Percentiles rank a stretch among this genome's conserved stretches.
Conservation (phyloP, 2,797 vertebrate species). For the Leucoraja ocellata region DNA sequence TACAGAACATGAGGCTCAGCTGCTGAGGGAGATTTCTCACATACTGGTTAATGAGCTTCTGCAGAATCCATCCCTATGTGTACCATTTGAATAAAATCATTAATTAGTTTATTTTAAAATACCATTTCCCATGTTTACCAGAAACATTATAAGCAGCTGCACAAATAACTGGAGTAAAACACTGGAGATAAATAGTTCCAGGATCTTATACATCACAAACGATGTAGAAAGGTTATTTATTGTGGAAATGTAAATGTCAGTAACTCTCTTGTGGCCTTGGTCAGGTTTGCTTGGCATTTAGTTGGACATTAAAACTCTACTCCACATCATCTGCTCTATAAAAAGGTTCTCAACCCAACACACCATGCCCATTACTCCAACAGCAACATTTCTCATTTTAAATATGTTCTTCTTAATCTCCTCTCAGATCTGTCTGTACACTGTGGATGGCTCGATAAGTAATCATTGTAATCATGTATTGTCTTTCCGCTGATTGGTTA, state of each 20-base stretch:
- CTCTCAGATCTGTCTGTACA: too few relatives aligned
- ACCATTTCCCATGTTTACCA: not conserved
- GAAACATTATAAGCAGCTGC: not conserved
- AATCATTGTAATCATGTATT: too few relatives aligned
- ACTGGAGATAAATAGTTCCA: constrained; percentile 7
- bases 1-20: not conserved
- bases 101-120: not conserved
- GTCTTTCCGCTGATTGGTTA: too few relatives aligned
- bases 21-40: not conserved
- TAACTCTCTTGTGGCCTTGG: not conserved
- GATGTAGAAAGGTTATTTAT: not conserved
- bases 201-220: not conserved
- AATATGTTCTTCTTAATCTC: too few relatives aligned
- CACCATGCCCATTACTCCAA: too few relatives aligned
- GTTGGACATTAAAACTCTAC: not conserved
- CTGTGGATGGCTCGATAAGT: too few relatives aligned
- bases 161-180: constrained; percentile 19
- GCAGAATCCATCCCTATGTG: not conserved
- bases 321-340: not conserved
- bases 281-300: not conserved
- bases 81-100: not conserved
- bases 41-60: not conserved
- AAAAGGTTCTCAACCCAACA: not conserved
- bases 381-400: too few relatives aligned
- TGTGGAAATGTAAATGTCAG: constrained; percentile 21